phyloP scores from a whole-genome alignment of 2,888 invertebrate genomes.

The Monoplex corrugatus region DNA sequence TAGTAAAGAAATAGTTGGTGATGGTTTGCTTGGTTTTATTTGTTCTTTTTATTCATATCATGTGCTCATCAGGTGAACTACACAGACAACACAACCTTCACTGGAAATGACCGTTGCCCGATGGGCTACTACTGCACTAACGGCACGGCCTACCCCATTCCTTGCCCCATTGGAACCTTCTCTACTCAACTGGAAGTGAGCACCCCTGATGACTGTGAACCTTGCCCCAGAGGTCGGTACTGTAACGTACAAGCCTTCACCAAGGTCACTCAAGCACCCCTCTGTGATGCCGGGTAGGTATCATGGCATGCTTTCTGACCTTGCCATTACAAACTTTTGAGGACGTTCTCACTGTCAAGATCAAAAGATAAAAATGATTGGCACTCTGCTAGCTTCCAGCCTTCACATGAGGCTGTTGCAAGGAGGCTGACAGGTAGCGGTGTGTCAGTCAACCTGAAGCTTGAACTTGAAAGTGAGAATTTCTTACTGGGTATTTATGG shows the following conservation, averaged over 20 bases:
- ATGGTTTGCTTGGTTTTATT: neutral
- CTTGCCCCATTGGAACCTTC: slow-evolving; percentile 79
- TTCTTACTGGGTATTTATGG: neutral
- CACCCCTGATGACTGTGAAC: slow-evolving; percentile 70
- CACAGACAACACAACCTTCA: slow-evolving; percentile 71
- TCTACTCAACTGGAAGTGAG: slow-evolving; percentile 71
- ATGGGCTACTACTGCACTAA: slow-evolving; percentile 78
- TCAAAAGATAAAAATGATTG: too few relatives aligned
- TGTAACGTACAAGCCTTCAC: slow-evolving; percentile 77
- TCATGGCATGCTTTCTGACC: neutral
- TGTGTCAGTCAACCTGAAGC: too few relatives aligned
- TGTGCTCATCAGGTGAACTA: slow-evolving; percentile 68
- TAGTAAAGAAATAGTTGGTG: neutral
- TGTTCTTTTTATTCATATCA: slow-evolving; percentile 1
- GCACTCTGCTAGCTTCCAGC: too few relatives aligned
- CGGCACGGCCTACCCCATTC: slow-evolving; percentile 74
- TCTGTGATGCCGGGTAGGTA: slow-evolving; percentile 66
- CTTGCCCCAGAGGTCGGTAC: slow-evolving; percentile 77
- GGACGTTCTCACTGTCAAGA: too few relatives aligned
- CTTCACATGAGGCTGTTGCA: too few relatives aligned
- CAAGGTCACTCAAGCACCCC: slow-evolving; percentile 67
- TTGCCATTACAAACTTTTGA: neutral
- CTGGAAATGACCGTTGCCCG: slow-evolving; percentile 79
- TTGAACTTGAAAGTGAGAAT: too few relatives aligned
- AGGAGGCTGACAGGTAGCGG: too few relatives aligned